phyloP scores from a whole-genome alignment of 2,888 invertebrate species.

The Synanthedon tipuliformis region DNA sequence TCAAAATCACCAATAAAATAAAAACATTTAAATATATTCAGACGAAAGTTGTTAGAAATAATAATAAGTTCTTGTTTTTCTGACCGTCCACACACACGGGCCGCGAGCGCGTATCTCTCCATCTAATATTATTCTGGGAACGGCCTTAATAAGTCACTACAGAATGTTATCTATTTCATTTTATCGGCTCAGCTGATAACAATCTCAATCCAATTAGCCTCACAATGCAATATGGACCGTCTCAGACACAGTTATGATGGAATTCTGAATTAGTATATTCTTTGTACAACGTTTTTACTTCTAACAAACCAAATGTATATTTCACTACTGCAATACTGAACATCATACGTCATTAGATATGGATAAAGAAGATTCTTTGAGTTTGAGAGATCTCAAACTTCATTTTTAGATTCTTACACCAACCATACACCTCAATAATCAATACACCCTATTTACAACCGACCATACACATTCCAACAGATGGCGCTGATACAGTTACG shows the following conservation, averaged over 20 bases:
- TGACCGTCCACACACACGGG: conserved; percentile 41
- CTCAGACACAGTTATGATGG: conserved; percentile 54
- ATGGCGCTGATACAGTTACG: no score
- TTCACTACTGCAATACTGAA: no score
- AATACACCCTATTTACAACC: no score
- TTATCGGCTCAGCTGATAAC: conserved; percentile 62
- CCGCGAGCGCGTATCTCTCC: conserved; percentile 47
- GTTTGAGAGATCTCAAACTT: no score
- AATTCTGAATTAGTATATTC: conserved; percentile 19
- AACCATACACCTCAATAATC: no score
- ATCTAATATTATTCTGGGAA: conserved; percentile 73
- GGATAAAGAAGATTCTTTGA: no score
- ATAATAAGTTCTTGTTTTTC: conserved; percentile 23
- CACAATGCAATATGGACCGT: conserved; percentile 68
- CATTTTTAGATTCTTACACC: no score
- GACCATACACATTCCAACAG: no score
- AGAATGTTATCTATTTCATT: conserved; percentile 72
- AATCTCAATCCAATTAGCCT: conserved; percentile 70
- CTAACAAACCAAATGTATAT: no score
- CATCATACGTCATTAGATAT: no score
- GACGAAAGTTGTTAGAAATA: neutral
- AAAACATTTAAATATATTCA: no score
- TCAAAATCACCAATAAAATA: no score
- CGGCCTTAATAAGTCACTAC: conserved; percentile 72
- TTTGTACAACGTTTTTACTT: neutral